A percentile compares a stretch with the other conserved stretches of the same genome.
Evolutionary conservation across 2,888 invertebrate genomes (phyloP).

Genomic region (Dynastes tityus): DNA sequence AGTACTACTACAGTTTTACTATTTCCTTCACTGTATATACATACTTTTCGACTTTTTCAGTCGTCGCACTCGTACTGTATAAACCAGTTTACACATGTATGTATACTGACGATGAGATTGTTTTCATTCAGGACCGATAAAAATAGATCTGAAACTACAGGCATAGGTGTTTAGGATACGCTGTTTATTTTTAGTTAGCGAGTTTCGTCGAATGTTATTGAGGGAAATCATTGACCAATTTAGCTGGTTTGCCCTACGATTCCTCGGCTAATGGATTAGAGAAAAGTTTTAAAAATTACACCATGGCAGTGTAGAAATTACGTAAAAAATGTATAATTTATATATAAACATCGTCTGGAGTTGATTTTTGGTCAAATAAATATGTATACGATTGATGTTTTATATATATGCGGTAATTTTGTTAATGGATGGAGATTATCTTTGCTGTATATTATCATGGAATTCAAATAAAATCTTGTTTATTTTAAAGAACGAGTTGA

Average conservation of each 20-base stretch:
- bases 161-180: slow-evolving; percentile 24
- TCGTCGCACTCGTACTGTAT: not conserved
- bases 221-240: slow-evolving; percentile 26
- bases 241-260: not conserved
- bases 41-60: slow-evolving; percentile 2
- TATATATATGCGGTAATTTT: too few relatives aligned
- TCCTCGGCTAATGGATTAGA: not conserved
- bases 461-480: too few relatives aligned
- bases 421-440: too few relatives aligned
- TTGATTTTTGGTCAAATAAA: too few relatives aligned
- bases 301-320: not conserved
- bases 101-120: slow-evolving; percentile 20
- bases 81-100: slow-evolving; percentile 13
- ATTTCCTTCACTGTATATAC: not conserved
- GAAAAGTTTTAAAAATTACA: not conserved
- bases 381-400: too few relatives aligned
- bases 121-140: slow-evolving; percentile 31
- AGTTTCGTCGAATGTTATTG: slow-evolving; percentile 27
- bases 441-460: too few relatives aligned
- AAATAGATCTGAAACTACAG: slow-evolving; percentile 32
- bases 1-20: slow-evolving; percentile 9
- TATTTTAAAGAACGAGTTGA: too few relatives aligned
- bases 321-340: too few relatives aligned
- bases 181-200: slow-evolving; percentile 29
- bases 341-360: too few relatives aligned